Evolutionary conservation across 2,113 vertebrate genomes (phyloP), one percentile per base, ranked within the genome.

Genomic region (Stomatorhinus ivindoensis): DNA sequence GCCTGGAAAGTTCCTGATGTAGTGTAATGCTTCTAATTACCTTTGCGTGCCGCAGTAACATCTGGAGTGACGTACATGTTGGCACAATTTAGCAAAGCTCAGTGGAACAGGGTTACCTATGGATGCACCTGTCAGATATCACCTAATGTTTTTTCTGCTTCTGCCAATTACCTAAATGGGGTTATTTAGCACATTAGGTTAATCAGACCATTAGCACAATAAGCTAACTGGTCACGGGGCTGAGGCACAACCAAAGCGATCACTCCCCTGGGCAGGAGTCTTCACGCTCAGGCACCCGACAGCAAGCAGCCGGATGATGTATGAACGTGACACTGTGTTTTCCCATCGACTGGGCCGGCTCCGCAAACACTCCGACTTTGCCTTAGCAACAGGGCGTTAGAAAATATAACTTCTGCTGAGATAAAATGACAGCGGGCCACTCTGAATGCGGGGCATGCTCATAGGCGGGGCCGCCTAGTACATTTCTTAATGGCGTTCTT

Each of bases 121-220:
- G 46, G 55, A 19, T 50, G 55, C 87, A 39, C 24, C 44, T 46
- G 61, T 69, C 61, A 88, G 88, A 82, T 48, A 87, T 90, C 83
- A 48, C 42, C 8, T 46, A 87, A 50, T 84, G 58, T 51, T 89
- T 85, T 69, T 58, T 69, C 51, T 50, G 13, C 86, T 85, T 89
- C 44, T 15, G 27, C 69, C 89, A 88, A 85, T 92, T 91, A 90
- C 11, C 84, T 88, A 90, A 89, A 89, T 85, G 53, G 51, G 84
- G 89, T 80, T 69, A 58, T 87, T 90, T 90, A 88, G 87, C 88
- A 76, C 80, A 90, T 92, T 90, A 55, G 89, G 87, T 84, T 90
- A 82, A 86, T 90, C 65, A 80, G 47, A 89, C 53, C 42, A 82
- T 44, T 65, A 42, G 19, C 88, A 80, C 84, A 87, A 73, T 58